These are phyloP conservation scores for Menidia menidia DNA, from an alignment of 2,797 vertebrate species.

Conservation along the genomic window DNA sequence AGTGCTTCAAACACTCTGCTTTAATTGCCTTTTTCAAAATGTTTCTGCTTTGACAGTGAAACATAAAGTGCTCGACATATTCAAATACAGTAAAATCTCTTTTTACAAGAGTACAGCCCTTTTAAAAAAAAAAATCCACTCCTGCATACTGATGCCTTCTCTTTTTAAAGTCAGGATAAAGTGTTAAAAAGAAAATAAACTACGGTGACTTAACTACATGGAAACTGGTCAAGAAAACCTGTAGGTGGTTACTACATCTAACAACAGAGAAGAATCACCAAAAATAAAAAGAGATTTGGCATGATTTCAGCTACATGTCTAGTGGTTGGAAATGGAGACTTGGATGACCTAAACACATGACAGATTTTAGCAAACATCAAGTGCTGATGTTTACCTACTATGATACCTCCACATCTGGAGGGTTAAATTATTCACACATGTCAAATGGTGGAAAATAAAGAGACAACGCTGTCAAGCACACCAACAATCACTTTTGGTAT, in stretches of 20 bases:
- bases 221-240: conserved; percentile 3
- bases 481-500: not conserved
- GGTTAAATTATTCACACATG: conserved; percentile 1
- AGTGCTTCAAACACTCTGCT: conserved; percentile 43
- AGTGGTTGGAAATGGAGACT: not conserved
- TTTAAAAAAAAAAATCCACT: conserved; percentile 4
- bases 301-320: not conserved
- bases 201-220: conserved; percentile 16
- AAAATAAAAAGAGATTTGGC: not conserved
- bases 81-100: conserved; percentile 72
- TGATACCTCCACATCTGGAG: not conserved
- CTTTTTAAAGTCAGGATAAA: not conserved
- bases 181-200: conserved; percentile 23
- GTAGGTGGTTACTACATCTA: not conserved
- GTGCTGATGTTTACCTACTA: too few relatives aligned
- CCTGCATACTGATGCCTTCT: not conserved
- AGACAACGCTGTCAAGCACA: not conserved
- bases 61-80: conserved; percentile 97
- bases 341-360: not conserved
- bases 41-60: conserved; percentile 61
- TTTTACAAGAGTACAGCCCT: conserved; percentile 53
- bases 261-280: not conserved
- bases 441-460: too few relatives aligned
- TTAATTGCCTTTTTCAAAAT: conserved; percentile 2
- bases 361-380: not conserved